Evolutionary conservation across 2,888 invertebrate genomes (phyloP).

Genomic region (Lycaena phlaeas): DNA sequence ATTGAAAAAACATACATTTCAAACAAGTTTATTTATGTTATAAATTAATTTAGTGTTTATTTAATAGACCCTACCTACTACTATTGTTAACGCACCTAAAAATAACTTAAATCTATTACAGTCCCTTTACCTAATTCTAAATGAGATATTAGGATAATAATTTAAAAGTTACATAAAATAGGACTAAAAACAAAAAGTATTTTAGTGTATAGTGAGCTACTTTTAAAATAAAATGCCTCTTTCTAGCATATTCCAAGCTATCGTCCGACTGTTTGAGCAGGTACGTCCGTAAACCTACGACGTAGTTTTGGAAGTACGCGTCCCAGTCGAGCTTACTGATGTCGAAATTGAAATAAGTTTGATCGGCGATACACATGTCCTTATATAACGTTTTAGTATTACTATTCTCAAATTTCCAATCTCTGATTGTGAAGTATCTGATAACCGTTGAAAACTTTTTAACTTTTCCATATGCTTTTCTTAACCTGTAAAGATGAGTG

Average conservation of each 20-base stretch:
- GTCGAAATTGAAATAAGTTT: constrained; percentile 77
- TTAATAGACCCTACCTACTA: too few relatives aligned
- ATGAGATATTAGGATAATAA: not conserved
- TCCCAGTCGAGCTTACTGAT: constrained; percentile 78
- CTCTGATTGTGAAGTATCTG: constrained; percentile 80
- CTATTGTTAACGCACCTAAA: too few relatives aligned
- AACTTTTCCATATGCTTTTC: constrained; percentile 81
- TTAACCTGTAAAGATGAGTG: constrained; percentile 68
- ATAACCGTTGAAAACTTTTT: constrained; percentile 80
- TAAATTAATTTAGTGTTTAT: too few relatives aligned
- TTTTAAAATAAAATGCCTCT: constrained; percentile 40
- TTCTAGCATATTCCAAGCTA: constrained; percentile 74
- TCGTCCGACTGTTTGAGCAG: constrained; percentile 82
- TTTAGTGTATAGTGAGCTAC: constrained; percentile 27
- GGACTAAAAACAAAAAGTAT: not conserved
- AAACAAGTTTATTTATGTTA: too few relatives aligned
- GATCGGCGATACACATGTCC: constrained; percentile 71
- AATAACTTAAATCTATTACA: too few relatives aligned
- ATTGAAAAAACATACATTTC: too few relatives aligned
- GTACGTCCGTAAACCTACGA: constrained; percentile 80
- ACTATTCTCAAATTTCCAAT: constrained; percentile 80
- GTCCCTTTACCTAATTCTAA: not conserved
- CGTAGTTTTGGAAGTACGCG: constrained; percentile 77
- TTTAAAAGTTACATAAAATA: not conserved
- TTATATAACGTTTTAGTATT: constrained; percentile 69